These are phyloP conservation scores for Mercenaria mercenaria DNA, from an alignment of 1,140 invertebrate species.

Conservation along the genomic window DNA sequence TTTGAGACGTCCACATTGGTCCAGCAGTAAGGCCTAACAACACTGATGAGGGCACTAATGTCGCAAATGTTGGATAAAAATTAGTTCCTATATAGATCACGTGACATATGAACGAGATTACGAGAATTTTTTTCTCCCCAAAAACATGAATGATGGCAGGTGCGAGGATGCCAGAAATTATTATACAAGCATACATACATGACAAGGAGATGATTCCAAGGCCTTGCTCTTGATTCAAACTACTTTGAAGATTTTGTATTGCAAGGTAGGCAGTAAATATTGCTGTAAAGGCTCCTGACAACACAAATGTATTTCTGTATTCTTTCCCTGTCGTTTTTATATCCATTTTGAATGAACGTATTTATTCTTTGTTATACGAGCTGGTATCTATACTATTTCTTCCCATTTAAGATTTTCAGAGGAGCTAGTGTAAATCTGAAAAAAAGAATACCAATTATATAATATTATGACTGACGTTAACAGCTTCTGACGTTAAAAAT, in stretches of 20 bases:
- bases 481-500: too few species aligned
- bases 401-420: too few species aligned
- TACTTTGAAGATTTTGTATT: slow-evolving; percentile 82
- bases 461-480: too few species aligned
- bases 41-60: slow-evolving; percentile 74
- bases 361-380: not conserved
- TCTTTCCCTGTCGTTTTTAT: slow-evolving; percentile 12
- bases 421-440: too few species aligned
- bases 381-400: too few species aligned
- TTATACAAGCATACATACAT: slow-evolving; percentile 68
- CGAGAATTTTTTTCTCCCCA: slow-evolving; percentile 73
- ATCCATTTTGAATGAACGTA: too few species aligned
- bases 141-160: slow-evolving; percentile 72
- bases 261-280: slow-evolving; percentile 78
- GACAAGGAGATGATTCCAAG: slow-evolving; percentile 70
- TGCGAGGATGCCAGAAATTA: slow-evolving; percentile 72
- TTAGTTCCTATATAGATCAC: slow-evolving; percentile 86
- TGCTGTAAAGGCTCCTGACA: slow-evolving; percentile 71
- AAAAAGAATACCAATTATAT: too few species aligned
- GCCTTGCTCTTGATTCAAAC: slow-evolving; percentile 76
- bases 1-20: slow-evolving; percentile 77
- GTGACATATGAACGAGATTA: slow-evolving; percentile 67
- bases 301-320: slow-evolving; percentile 55
- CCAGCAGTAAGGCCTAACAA: slow-evolving; percentile 72
- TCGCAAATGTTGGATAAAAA: slow-evolving; percentile 76